Base-by-base conservation (phyloP, 2,113 vertebrate species). In the Corythornis madagascariensis region DNA sequence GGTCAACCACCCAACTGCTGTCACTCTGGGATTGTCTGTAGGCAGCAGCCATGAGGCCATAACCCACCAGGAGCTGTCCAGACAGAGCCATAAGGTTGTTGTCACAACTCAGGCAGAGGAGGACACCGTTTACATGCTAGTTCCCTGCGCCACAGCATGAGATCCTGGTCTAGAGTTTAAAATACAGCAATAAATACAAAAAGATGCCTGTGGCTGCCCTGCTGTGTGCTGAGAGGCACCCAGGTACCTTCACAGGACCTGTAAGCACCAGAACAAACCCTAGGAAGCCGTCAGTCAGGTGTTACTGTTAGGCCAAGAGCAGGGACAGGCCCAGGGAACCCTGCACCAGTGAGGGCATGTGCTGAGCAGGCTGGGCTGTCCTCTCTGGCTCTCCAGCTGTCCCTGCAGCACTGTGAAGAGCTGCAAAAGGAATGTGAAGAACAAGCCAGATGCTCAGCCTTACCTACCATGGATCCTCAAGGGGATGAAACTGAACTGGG, bases 401-500 rank as follows among this genome's bases (percentile, higher is more conserved):
- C 69, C 78, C 75, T 9, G 9, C 67, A 55, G 61, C 3, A 8
- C 82, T 79, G 53, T 40, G 47, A 88, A 38, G 10, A 38, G 38
- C 88, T 60, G 60, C 63, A 66, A 56, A 65, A 94, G 83, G 93
- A 83, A 83, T 60, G 86, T 67, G 83, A 65, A 85, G 83, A 93
- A 80, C 43, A 93, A n/a, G 88, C 40, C 69, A 70, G 52, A 82
- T 8, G 67, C 53, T 66, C 69, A 83, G 91, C 91, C 75, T 85
- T 60, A 71, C 78, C 93, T 69, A 79, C 86, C 31, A 19, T 9
- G 42, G 24, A 42, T 48, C 75, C 79, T 77, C 64, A 33, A 8
- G 15, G 50, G 56, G 70, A 87, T 72, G 59, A 75, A 85, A 70
- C 74, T 66, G 60, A 94, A 92, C 1, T 19, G 65, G 63, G 82